Evolutionary conservation across 2,888 invertebrate species (phyloP).

Genomic region (Campoplex capitator): DNA sequence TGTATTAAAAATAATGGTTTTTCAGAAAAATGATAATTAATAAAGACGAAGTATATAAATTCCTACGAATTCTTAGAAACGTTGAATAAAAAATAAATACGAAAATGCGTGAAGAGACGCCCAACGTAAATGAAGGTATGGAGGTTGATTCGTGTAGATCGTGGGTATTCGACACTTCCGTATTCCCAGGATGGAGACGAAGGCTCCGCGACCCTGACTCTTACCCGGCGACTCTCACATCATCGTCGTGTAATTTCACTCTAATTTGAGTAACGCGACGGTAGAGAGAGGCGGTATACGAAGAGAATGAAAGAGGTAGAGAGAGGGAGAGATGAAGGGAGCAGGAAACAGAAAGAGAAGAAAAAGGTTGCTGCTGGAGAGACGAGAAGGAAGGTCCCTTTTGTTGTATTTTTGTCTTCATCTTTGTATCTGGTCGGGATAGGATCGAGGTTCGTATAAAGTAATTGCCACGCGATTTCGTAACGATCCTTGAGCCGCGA

Average conservation of each 20-base stretch:
- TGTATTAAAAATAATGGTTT: not conserved
- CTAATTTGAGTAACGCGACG: slow-evolving; percentile 69
- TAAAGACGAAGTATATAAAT: not conserved
- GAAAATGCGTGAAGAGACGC: not conserved
- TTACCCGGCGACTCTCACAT: slow-evolving; percentile 66
- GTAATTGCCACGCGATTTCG: slow-evolving; percentile 75
- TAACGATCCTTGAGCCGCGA: slow-evolving; percentile 71
- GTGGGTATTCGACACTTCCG: slow-evolving; percentile 66
- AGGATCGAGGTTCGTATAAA: slow-evolving; percentile 18
- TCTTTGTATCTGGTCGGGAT: slow-evolving; percentile 2
- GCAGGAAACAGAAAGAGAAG: not conserved
- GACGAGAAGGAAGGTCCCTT: slow-evolving; percentile 43
- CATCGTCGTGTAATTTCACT: slow-evolving; percentile 66
- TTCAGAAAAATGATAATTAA: not conserved
- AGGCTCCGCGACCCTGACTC: slow-evolving; percentile 70
- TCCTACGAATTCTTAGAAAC: not conserved
- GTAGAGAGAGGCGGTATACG: slow-evolving; percentile 6
- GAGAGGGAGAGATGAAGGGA: not conserved
- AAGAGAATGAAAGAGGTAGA: not conserved
- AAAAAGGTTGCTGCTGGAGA: not conserved
- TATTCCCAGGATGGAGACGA: slow-evolving; percentile 62
- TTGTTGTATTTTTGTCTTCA: slow-evolving; percentile 38
- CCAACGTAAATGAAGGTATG: not conserved
- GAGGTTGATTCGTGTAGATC: slow-evolving; percentile 12
- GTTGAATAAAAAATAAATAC: not conserved